A percentile compares a stretch with the other conserved stretches of the same genome.
phyloP scores from a whole-genome alignment of 1,140 invertebrate species.

The Scaptomyza pallida region DNA sequence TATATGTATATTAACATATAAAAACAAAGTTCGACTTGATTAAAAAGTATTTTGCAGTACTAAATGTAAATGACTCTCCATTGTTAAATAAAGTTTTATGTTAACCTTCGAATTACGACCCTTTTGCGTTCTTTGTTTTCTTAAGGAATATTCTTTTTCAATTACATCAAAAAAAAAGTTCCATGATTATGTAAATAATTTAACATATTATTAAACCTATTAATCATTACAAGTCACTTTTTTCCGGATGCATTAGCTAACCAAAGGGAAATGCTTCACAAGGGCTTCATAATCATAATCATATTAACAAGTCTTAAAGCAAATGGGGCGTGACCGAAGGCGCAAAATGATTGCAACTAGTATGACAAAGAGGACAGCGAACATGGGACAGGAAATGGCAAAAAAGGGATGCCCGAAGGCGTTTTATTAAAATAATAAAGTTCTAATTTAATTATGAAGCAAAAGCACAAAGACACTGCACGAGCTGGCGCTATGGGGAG shows the following conservation, averaged over 20 bases:
- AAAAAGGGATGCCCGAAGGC: constrained; percentile 54
- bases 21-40: constrained; percentile 3
- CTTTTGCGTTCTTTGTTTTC: neutral
- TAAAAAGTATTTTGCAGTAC: neutral
- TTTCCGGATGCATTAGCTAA: constrained; percentile 18
- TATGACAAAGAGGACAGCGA: constrained; percentile 22
- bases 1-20: too few relatives aligned
- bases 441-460: constrained; percentile 78
- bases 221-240: constrained; percentile 2
- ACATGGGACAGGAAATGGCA: constrained; percentile 16
- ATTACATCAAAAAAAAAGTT: too few relatives aligned
- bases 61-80: constrained; percentile 2
- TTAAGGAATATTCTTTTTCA: too few relatives aligned
- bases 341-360: constrained; percentile 44
- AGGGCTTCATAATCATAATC: constrained; percentile 42
- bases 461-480: constrained; percentile 32
- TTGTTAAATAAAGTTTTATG: constrained; percentile 12
- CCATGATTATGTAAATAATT: too few relatives aligned
- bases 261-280: constrained; percentile 30
- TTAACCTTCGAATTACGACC: too few relatives aligned
- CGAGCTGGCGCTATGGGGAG: neutral
- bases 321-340: constrained; percentile 42
- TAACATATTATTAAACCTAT: too few relatives aligned
- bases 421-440: constrained; percentile 82
- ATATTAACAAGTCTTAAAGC: constrained; percentile 50